phyloP scores from a whole-genome alignment of 2,113 vertebrate species.

The Blennius ocellaris region DNA sequence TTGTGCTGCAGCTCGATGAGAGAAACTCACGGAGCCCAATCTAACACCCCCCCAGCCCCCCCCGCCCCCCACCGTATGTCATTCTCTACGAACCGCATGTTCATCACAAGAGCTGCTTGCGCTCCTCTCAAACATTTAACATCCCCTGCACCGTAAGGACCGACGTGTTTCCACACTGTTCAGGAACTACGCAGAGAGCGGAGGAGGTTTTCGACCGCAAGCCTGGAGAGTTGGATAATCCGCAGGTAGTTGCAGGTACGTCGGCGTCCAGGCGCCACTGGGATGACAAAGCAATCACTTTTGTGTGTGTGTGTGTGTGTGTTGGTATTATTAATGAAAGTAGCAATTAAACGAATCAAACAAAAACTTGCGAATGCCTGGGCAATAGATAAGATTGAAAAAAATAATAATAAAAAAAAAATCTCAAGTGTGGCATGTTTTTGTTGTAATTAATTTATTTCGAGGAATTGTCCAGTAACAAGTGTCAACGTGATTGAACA shows the following conservation, averaged over 20 bases:
- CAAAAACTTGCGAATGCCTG: neutral
- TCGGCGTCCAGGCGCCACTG: conserved; percentile 19
- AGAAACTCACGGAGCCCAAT: conserved; percentile 70
- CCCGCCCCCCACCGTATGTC: conserved; percentile 71
- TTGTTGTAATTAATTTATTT: conserved; percentile 31
- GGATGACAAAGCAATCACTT: conserved; percentile 17
- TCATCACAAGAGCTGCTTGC: conserved; percentile 66
- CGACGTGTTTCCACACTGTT: conserved; percentile 9
- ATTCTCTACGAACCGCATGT: conserved; percentile 68
- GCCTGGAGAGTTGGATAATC: conserved; percentile 42
- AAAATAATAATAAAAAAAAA: no score
- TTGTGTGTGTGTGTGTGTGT: no score
- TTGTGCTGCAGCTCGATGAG: conserved; percentile 50
- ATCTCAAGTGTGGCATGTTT: conserved; percentile 25
- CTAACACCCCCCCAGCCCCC: conserved; percentile 78
- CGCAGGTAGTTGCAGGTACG: conserved; percentile 76
- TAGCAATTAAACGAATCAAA: neutral
- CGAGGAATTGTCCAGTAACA: conserved; percentile 22
- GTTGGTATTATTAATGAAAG: neutral
- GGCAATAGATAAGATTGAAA: conserved; percentile 5
- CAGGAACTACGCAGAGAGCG: conserved; percentile 15
- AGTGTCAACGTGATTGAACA: conserved; percentile 38
- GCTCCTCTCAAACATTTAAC: conserved; percentile 53
- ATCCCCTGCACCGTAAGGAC: conserved; percentile 30
- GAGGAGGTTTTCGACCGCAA: conserved; percentile 29